Percentiles rank a stretch among this genome's conserved stretches.
These are phyloP conservation scores for Belgica antarctica DNA, from an alignment of 2,888 invertebrate species.

Conservation along the genomic window DNA sequence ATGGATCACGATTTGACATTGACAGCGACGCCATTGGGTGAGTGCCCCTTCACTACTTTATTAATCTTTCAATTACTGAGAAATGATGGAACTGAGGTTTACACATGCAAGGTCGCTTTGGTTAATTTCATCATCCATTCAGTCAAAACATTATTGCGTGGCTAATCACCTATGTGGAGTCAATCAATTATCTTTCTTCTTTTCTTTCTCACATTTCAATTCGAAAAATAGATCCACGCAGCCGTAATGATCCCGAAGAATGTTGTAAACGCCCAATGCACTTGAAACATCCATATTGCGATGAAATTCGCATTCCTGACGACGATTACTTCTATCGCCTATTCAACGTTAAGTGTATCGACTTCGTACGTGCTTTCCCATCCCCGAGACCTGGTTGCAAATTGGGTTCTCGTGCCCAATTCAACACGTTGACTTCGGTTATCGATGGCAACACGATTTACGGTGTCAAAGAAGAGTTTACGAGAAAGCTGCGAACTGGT, in stretches of 20 bases:
- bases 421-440: conserved; percentile 81
- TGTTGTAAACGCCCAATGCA: conserved; percentile 81
- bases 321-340: conserved; percentile 88
- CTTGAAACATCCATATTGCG: conserved; percentile 84
- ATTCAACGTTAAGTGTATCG: conserved; percentile 81
- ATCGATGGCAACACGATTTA: conserved; percentile 89
- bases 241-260: conserved; percentile 87
- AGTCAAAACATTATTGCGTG: no score
- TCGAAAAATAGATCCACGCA: conserved; percentile 77
- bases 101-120: not conserved
- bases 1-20: conserved; percentile 92
- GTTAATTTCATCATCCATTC: conserved; percentile 9
- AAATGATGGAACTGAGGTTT: conserved; percentile 9
- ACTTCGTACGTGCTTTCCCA: conserved; percentile 86
- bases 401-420: conserved; percentile 75
- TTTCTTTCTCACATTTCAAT: conserved; percentile 44
- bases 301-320: conserved; percentile 82
- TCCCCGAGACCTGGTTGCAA: conserved; percentile 78
- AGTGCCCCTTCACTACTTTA: conserved; percentile 47
- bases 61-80: not conserved
- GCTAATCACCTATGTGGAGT: not conserved
- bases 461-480: conserved; percentile 77
- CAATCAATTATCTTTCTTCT: conserved; percentile 19
- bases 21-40: conserved; percentile 83
- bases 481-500: conserved; percentile 78